These are phyloP conservation scores for Myotis vivesi DNA, from an alignment of 2,797 vertebrate genomes.

Conservation along the genomic window DNA sequence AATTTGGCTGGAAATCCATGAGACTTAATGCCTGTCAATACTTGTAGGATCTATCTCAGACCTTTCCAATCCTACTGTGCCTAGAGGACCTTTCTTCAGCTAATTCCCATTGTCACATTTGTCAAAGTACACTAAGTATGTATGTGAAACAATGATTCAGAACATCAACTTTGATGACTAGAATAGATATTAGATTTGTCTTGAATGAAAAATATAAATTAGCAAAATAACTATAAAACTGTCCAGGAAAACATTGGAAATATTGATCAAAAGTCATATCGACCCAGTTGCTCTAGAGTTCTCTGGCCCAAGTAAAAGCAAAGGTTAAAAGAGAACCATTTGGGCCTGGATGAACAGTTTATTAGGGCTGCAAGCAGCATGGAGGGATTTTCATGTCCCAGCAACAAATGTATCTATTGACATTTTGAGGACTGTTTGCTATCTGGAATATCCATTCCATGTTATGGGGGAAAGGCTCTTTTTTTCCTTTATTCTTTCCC, in stretches of 20 bases:
- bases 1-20: slow-evolving; percentile 37
- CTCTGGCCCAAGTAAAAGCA: slow-evolving; percentile 22
- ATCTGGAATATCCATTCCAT: slow-evolving; percentile 9
- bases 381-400: slow-evolving; percentile 15
- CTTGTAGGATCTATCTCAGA: background rate
- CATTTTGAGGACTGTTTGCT: slow-evolving; percentile 41
- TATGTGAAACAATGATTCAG: slow-evolving; percentile 59
- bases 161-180: slow-evolving; percentile 63
- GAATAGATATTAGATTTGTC: slow-evolving; percentile 67
- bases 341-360: slow-evolving; percentile 18
- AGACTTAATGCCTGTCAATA: slow-evolving; percentile 3
- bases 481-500: background rate
- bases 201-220: slow-evolving; percentile 68
- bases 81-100: background rate
- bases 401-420: slow-evolving; percentile 39
- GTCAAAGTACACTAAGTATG: slow-evolving; percentile 33
- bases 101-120: slow-evolving; percentile 37
- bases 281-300: slow-evolving; percentile 44
- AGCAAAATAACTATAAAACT: slow-evolving; percentile 56
- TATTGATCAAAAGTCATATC: slow-evolving; percentile 27
- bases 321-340: slow-evolving; percentile 42
- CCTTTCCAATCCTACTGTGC: slow-evolving; percentile 10
- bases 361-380: background rate
- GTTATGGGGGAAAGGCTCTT: background rate
- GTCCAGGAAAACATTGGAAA: slow-evolving; percentile 54